Evolutionary conservation across 1,140 invertebrate species (phyloP).

Genomic region (Drosophila tsacasi): DNA sequence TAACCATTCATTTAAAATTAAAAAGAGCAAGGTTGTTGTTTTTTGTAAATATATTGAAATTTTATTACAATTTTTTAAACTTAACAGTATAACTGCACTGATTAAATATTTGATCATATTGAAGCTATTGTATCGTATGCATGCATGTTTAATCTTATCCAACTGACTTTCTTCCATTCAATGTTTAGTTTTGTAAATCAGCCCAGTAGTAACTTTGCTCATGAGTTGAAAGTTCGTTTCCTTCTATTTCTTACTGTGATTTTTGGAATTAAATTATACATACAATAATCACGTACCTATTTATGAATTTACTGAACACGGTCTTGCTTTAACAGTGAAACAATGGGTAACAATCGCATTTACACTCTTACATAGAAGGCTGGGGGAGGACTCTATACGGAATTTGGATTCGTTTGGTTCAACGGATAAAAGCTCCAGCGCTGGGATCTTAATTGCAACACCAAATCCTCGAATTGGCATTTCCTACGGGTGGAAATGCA

Average conservation of each 20-base stretch:
- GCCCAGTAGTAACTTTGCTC: constrained; percentile 53
- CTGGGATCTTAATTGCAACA: constrained; percentile 24
- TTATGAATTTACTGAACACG: constrained; percentile 47
- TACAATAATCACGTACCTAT: constrained; percentile 44
- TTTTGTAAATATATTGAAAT: constrained; percentile 73
- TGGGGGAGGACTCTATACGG: constrained; percentile 18
- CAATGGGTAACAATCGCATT: constrained; percentile 32
- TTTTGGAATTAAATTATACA: constrained; percentile 77
- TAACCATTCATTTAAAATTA: not conserved
- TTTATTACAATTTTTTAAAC: constrained; percentile 78
- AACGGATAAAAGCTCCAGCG: constrained; percentile 11
- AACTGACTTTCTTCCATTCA: constrained; percentile 13
- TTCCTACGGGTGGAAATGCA: constrained; percentile 64
- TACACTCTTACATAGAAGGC: constrained; percentile 36
- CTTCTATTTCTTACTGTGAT: constrained; percentile 59
- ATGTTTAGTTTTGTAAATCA: constrained; percentile 62
- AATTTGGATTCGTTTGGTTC: constrained; percentile 1
- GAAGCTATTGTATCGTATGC: constrained; percentile 54
- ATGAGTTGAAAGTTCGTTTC: constrained; percentile 37
- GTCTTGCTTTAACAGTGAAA: constrained; percentile 15
- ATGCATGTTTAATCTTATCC: constrained; percentile 15
- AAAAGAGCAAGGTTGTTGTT: constrained; percentile 7
- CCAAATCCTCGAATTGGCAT: constrained; percentile 65
- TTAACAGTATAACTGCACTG: constrained; percentile 75
- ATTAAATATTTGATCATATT: constrained; percentile 76